These are phyloP conservation scores for Allygus modestus DNA, from an alignment of 2,888 invertebrate species.

Conservation along the genomic window DNA sequence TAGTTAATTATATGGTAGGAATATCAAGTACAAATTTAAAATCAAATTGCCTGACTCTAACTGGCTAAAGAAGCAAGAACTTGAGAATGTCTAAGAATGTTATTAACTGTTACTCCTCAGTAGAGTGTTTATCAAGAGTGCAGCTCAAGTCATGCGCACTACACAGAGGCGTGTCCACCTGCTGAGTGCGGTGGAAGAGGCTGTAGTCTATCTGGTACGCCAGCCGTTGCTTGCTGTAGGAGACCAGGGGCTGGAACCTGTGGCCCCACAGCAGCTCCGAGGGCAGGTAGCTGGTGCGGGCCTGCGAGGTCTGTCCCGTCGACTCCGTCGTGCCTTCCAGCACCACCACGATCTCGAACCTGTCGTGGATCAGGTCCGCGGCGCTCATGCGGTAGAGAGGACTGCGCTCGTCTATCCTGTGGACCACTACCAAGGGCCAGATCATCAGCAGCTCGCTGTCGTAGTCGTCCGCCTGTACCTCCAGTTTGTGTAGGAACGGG, in stretches of 20 bases:
- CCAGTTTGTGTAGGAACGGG: constrained; percentile 78
- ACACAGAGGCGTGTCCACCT: constrained; percentile 94
- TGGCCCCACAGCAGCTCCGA: constrained; percentile 92
- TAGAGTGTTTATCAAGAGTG: no score
- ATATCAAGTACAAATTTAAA: no score
- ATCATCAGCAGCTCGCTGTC: constrained; percentile 94
- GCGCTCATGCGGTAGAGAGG: constrained; percentile 95
- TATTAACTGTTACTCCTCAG: no score
- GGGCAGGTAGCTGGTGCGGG: constrained; percentile 86
- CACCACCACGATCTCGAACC: constrained; percentile 92
- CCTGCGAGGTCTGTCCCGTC: constrained; percentile 76
- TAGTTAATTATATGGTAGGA: no score
- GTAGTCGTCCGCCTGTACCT: constrained; percentile 87
- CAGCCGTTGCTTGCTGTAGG: constrained; percentile 76
- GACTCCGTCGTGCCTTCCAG: constrained; percentile 89
- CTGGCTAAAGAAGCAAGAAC: no score
- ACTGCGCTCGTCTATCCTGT: constrained; percentile 88
- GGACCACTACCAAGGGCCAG: constrained; percentile 97
- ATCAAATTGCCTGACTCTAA: no score
- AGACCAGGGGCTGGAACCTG: constrained; percentile 80
- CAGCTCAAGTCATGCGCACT: constrained; percentile 84
- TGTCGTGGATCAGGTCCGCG: constrained; percentile 89
- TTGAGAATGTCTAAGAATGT: no score
- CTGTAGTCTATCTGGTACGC: constrained; percentile 88
- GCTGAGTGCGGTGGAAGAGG: constrained; percentile 92